Evolutionary conservation across 2,888 invertebrate genomes (phyloP), one percentile per base, ranked within the genome.

Genomic region (Dastarcus helophoroides): DNA sequence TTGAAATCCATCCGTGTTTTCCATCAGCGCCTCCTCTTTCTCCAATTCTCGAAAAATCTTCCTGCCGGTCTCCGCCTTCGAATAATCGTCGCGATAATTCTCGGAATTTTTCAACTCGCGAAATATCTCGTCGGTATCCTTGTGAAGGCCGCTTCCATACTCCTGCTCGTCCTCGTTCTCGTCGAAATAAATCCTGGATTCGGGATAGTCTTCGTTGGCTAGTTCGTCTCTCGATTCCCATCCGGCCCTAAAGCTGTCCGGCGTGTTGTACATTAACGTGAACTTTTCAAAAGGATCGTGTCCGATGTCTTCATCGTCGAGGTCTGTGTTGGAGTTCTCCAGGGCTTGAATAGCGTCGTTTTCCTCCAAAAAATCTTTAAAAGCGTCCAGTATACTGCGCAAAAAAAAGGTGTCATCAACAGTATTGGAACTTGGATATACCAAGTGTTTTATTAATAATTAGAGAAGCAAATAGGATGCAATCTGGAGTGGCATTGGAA

Each of bases 161-260:
- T 58, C 57, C 19, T 47, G 33, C 13, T 11, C 28, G 28, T 48
- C 51, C 29, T 68, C 61, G 19, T 65, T 67, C 48, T 71, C 71
- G 34, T 69, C 70, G 27, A 63, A 62, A 44, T 73, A 73, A 41
- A 72, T 67, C 31, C 73, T 62, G 9, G 64, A 65, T 50, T 75
- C 73, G 4, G 68, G 64, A 22, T 53, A 50, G 32, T 49, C 50
- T 22, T 47, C 49, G 25, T 34, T 36, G 22, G 16, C 44, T 17
- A 47, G 34, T 4, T 36, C 32, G 37, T 63, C 62, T 17, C 50
- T 51, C 1, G 56, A 51, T 39, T 65, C 64, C 51, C 58, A 58
- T 7, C 63, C 65, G 4, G 53, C 50, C 21, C 66, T 47, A 42
- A 67, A 65, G 9, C 54, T 46, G 31, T 65, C 62, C 1, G 65